These are phyloP conservation scores for Austrofundulus limnaeus DNA, from an alignment of 2,113 vertebrate genomes.

Conservation along the genomic window DNA sequence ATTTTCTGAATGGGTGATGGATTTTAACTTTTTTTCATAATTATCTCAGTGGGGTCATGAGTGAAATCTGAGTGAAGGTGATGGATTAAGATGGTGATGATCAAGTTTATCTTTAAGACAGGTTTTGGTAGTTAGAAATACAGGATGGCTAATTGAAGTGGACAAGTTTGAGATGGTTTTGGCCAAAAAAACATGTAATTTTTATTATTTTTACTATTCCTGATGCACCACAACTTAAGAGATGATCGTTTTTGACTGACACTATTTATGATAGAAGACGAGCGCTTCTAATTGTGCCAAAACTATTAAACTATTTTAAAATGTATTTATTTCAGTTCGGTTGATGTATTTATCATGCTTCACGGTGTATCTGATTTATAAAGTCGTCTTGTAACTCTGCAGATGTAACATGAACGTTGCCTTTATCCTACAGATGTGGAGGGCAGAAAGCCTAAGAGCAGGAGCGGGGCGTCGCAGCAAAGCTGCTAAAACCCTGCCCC, in stretches of 20 bases:
- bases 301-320: conserved; percentile 24
- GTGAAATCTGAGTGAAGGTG: conserved; percentile 17
- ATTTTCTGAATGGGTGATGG: conserved; percentile 23
- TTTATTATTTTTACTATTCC: conserved; percentile 11
- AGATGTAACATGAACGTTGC: conserved; percentile 85
- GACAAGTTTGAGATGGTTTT: conserved; percentile 34
- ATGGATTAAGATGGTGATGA: neutral
- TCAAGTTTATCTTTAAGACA: neutral
- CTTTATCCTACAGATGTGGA: conserved; percentile 99
- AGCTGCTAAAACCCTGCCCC: conserved; percentile 88
- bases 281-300: conserved; percentile 50
- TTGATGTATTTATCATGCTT: conserved; percentile 48
- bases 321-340: conserved; percentile 25
- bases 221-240: conserved; percentile 4
- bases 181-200: conserved; percentile 1
- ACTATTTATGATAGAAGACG: conserved; percentile 67
- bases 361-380: conserved; percentile 11
- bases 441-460: conserved; percentile 97
- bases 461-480: conserved; percentile 91
- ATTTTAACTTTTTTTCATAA: conserved; percentile 49
- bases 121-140: neutral
- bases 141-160: conserved; percentile 7
- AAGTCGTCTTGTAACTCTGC: conserved; percentile 25
- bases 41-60: conserved; percentile 7
- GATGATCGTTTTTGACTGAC: conserved; percentile 15